A percentile compares a stretch with the other conserved stretches of the same genome.
phyloP scores from a whole-genome alignment of 2,113 vertebrate genomes.

The Cyphomyrus discorhynchus region DNA sequence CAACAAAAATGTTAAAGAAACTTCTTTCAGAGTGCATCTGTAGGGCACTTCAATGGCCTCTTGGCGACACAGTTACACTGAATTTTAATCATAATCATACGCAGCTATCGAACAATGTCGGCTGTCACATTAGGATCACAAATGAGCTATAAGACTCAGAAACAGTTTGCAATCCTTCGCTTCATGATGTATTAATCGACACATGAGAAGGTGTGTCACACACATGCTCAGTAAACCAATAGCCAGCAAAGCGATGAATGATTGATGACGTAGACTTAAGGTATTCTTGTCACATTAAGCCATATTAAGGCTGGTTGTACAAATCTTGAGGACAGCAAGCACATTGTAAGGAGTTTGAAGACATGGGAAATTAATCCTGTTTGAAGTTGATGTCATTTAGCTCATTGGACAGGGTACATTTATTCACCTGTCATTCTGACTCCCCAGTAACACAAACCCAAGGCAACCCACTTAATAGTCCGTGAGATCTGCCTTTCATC shows the following conservation, averaged over 20 bases:
- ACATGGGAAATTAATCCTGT: neutral
- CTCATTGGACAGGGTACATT: neutral
- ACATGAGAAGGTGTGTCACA: neutral
- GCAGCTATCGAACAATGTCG: neutral
- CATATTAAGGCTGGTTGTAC: neutral
- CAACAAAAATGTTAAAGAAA: neutral
- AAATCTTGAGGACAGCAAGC: neutral
- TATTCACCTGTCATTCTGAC: neutral
- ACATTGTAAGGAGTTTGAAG: neutral
- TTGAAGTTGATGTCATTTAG: neutral
- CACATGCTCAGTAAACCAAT: neutral
- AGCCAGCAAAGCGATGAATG: neutral
- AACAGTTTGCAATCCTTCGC: neutral
- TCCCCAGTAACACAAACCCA: constrained; percentile 7
- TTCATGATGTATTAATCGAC: neutral
- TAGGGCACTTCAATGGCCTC: neutral
- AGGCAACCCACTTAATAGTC: neutral
- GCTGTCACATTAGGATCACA: neutral
- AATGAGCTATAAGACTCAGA: neutral
- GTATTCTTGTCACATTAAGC: neutral
- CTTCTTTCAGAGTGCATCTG: neutral
- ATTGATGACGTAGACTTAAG: neutral
- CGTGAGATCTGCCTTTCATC: neutral
- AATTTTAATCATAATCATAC: neutral
- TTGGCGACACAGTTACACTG: neutral